Base-by-base conservation (phyloP, 2,113 vertebrate genomes). In the Polypterus bichir region DNA sequence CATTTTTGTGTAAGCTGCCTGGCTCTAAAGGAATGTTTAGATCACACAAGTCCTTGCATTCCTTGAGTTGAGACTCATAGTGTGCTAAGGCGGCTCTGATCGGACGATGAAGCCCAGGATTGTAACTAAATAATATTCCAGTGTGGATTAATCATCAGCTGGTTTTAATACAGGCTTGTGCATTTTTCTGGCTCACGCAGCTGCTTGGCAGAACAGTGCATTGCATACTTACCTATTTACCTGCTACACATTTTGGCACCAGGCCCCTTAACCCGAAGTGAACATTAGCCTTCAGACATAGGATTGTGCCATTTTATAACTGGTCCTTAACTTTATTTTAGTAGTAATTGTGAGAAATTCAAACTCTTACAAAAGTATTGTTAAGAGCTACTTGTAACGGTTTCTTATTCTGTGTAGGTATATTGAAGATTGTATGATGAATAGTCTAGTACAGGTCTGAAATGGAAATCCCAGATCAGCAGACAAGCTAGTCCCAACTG, bases 21-120 rank as follows among this genome's bases (percentile, higher is more conserved):
- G 64, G 73, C 71, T 88, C 94, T 97, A 96, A 94, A 96, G 97
- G 97, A 96, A 74, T 72, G 66, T 82, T 85, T 84, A 81, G 90
- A 91, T 91, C 88, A 83, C 70, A 68, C 71, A 85, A 93, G 92
- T 92, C 90, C 80, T 82, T 63, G 71, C 82, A 96, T 97, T 88
- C 88, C 79, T 91, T 78, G 74, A 78, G 85, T 81, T 86, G 83
- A 79, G 82, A 83, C 86, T 89, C 83, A 81, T 90, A 86, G 88
- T 86, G 83, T 86, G 83, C 89, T 83, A 87, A 80, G 82, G 77
- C 80, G 47, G 64, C 73, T 70, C 71, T 71, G 77, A 87, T 83
- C 80, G 78, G 77, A 73, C 75, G 77, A 67, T 10, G 61, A 76
- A 80, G 79, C 79, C 78, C 75, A 80, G 76, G 79, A 78, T 82